Evolutionary conservation across 1,140 invertebrate species (phyloP).

Genomic region (Phortica variegata): DNA sequence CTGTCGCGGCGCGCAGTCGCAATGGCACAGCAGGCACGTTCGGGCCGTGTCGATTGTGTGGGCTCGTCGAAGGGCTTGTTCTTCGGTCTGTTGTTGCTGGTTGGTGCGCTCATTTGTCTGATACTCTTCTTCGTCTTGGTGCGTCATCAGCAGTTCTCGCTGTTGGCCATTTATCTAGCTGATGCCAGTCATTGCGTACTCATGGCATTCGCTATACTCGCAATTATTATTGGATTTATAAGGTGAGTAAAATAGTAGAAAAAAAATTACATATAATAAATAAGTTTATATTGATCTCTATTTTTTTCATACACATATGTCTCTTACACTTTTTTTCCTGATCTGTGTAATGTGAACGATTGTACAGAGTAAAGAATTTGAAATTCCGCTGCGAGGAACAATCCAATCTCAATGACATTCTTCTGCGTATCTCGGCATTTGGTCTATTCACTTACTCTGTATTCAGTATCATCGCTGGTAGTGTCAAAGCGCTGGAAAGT

Average conservation of each 20-base stretch:
- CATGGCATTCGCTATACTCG: constrained; percentile 82
- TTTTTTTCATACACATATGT: constrained; percentile 2
- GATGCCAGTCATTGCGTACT: constrained; percentile 87
- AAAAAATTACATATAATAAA: neutral
- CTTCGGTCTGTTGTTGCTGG: constrained; percentile 84
- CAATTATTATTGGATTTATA: constrained; percentile 87
- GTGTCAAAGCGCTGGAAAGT: constrained; percentile 76
- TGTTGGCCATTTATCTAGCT: constrained; percentile 84
- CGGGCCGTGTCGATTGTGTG: constrained; percentile 84
- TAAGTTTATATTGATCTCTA: neutral
- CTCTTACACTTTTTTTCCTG: constrained; percentile 14
- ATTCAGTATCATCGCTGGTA: constrained; percentile 89
- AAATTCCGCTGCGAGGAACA: constrained; percentile 87
- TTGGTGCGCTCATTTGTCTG: constrained; percentile 88
- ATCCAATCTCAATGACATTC: constrained; percentile 85
- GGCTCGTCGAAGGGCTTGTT: constrained; percentile 92
- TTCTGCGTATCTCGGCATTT: constrained; percentile 86
- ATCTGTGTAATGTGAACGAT: too few species aligned
- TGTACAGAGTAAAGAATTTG: constrained; percentile 78
- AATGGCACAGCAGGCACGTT: constrained; percentile 76
- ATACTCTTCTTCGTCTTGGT: constrained; percentile 94
- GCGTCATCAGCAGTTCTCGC: constrained; percentile 74
- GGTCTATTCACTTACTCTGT: constrained; percentile 90
- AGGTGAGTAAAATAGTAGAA: constrained; percentile 60
- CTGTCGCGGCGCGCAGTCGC: constrained; percentile 78